A percentile compares a stretch with the other conserved stretches of the same genome.
Evolutionary conservation across 2,888 invertebrate genomes (phyloP).

Genomic region (Campaea margaritaria): DNA sequence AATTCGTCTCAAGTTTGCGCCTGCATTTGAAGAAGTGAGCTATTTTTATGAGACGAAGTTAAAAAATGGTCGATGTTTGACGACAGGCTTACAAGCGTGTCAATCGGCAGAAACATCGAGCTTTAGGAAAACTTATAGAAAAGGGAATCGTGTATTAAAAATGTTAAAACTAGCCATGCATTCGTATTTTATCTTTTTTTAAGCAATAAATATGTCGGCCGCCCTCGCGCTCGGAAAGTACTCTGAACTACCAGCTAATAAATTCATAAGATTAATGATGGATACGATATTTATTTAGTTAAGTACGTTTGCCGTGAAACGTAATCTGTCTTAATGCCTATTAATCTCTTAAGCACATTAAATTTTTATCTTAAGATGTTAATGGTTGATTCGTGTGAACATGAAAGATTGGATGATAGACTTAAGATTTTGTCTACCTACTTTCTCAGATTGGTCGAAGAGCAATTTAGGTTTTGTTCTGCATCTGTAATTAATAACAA

Average conservation of each 20-base stretch:
- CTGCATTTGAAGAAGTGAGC: conserved; percentile 29
- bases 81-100: conserved; percentile 65
- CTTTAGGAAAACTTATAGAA: conserved; percentile 50
- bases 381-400: conserved; percentile 60
- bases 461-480: not conserved
- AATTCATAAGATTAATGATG: conserved; percentile 80
- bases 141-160: conserved; percentile 62
- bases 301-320: conserved; percentile 74
- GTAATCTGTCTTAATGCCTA: conserved; percentile 73
- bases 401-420: conserved; percentile 48
- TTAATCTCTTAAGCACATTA: conserved; percentile 73
- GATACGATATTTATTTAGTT: conserved; percentile 77
- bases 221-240: conserved; percentile 70
- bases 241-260: conserved; percentile 70
- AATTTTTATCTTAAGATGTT: conserved; percentile 56
- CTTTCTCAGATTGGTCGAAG: conserved; percentile 16
- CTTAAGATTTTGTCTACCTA: conserved; percentile 18
- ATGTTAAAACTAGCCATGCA: conserved; percentile 65
- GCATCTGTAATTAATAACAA: no score
- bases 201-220: conserved; percentile 75
- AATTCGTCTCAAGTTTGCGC: conserved; percentile 29
- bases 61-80: conserved; percentile 50
- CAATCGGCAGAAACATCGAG: conserved; percentile 59
- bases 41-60: conserved; percentile 40
- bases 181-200: conserved; percentile 70